Evolutionary conservation across 1,140 invertebrate genomes (phyloP).

Genomic region (Orchesella cincta): DNA sequence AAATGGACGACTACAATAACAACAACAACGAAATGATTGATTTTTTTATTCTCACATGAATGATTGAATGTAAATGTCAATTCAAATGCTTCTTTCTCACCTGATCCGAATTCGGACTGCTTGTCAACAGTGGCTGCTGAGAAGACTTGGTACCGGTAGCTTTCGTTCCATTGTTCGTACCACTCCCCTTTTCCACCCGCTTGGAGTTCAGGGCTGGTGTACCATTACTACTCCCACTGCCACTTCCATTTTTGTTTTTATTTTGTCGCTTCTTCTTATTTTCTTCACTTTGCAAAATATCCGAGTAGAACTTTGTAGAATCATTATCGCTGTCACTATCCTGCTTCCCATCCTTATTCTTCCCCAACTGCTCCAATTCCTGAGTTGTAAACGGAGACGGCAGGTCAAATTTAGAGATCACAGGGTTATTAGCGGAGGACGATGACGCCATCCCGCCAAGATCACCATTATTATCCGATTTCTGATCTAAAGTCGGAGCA

Average conservation of each 20-base stretch:
- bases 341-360: neutral
- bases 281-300: neutral
- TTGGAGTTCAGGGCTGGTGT: neutral
- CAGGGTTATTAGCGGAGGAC: neutral
- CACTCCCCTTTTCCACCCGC: neutral
- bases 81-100: neutral
- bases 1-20: neutral
- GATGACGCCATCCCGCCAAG: no score
- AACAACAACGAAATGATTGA: neutral
- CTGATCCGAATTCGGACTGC: conserved; percentile 1
- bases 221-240: neutral
- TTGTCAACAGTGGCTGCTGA: neutral
- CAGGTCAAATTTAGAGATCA: conserved; percentile 20
- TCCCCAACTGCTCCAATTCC: conserved; percentile 3
- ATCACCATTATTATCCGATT: neutral
- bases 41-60: no score
- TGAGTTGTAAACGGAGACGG: neutral
- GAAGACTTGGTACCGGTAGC: neutral
- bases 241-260: neutral
- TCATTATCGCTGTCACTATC: conserved; percentile 3
- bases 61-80: no score
- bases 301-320: neutral
- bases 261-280: neutral
- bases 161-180: neutral
- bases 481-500: neutral